Evolutionary conservation across 2,888 invertebrate species (phyloP), one percentile per base, ranked within the genome.

Genomic region (Ophion ventricosus): DNA sequence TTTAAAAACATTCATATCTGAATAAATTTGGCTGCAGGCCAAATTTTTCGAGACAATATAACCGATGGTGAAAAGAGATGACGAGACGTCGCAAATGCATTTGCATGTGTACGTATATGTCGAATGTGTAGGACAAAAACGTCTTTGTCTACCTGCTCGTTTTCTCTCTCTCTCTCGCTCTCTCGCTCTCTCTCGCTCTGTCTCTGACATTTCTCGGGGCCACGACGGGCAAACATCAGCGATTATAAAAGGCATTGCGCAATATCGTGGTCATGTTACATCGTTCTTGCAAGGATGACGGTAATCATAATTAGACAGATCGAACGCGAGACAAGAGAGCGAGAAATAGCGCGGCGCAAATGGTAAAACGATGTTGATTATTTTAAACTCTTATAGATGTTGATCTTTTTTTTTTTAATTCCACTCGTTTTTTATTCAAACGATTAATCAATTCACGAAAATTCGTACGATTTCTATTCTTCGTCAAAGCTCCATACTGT

Each of bases 231-330:
- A 69, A 66, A 74, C 79, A 73, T 54, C 76, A 43, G 26, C 79
- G 82, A 79, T 84, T 82, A 91, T 90, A 91, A 91, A 91, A 91
- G 90, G 90, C 86, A 87, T 91, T 91, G 89, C 90, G 88, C 89
- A 91, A 91, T 87, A 87, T 43, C 79, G 77, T 76, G 64, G 85
- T 86, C 84, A 79, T 86, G 87, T 88, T 89, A 85, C 88, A 87
- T 83, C 83, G 85, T 84, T 69, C 76, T 40, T 82, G 67, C 75
- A 11, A 67, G 43, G 25, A 25, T 59, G 85, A 89, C 88, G 87
- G 89, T 89, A 89, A 89, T 88, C 85, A 90, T 87, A 88, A 87
- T 87, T 78, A 57, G 82, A 43, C 81, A 81, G 78, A 84, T 82
- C 72, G 79, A 67, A 72, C 17, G 56, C 20, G 43, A 61, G 61